These are phyloP conservation scores for Bostrychus sinensis DNA, from an alignment of 2,113 vertebrate genomes.

Conservation along the genomic window DNA sequence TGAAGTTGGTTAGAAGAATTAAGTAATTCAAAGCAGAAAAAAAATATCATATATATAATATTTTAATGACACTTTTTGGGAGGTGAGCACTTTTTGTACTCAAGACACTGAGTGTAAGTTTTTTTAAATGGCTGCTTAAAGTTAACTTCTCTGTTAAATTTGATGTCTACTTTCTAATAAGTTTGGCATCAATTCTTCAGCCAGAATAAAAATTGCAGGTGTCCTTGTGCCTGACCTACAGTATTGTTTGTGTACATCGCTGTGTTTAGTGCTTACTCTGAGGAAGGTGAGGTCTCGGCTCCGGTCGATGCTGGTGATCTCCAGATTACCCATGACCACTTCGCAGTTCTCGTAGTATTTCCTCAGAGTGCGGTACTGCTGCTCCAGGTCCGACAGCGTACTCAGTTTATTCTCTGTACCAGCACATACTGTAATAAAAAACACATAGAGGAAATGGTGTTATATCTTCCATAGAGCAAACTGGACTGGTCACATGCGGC, in stretches of 20 bases:
- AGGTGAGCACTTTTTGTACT: too few relatives aligned
- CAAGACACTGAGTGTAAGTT: too few relatives aligned
- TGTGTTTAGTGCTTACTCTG: constrained; percentile 78
- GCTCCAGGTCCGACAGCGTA: constrained; percentile 95
- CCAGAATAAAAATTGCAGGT: background rate
- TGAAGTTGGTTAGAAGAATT: too few relatives aligned
- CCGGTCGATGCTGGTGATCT: constrained; percentile 98
- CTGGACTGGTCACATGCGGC: too few relatives aligned
- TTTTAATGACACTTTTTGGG: too few relatives aligned
- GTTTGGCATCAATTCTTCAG: background rate
- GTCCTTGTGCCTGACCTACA: background rate
- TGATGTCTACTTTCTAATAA: background rate
- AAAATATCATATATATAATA: too few relatives aligned
- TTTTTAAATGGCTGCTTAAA: too few relatives aligned
- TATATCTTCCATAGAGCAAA: constrained; percentile 9
- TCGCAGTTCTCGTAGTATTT: constrained; percentile 99
- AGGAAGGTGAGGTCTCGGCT: constrained; percentile 95
- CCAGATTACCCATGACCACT: constrained; percentile 98
- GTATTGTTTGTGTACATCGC: background rate
- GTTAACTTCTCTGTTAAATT: background rate
- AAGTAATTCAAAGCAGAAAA: too few relatives aligned
- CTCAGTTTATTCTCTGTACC: constrained; percentile 98
- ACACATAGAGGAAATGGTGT: constrained; percentile 18
- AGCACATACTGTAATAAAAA: constrained; percentile 85
- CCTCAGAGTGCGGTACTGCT: constrained; percentile 94